Conservation (phyloP, 2,888 invertebrate genomes). For the Yponomeuta cagnagella region DNA sequence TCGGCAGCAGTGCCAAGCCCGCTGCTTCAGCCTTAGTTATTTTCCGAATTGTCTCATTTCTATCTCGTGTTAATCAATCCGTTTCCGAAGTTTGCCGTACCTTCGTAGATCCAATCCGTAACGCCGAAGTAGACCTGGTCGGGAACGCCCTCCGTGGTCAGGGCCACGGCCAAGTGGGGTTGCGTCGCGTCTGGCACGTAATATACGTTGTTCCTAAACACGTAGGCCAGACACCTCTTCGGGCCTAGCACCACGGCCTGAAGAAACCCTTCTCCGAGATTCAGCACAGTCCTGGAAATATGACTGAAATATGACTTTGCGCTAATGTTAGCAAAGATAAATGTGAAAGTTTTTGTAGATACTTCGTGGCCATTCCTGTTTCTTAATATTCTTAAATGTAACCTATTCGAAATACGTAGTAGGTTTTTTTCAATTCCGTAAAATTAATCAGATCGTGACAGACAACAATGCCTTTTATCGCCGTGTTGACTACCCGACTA, state of each 20-base stretch:
- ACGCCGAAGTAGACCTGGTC: slow-evolving; percentile 86
- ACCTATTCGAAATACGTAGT: too few relatives aligned
- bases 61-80: too few relatives aligned
- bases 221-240: slow-evolving; percentile 70
- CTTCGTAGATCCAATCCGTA: slow-evolving; percentile 96
- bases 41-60: too few relatives aligned
- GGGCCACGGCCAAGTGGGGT: slow-evolving; percentile 43
- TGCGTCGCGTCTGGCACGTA: slow-evolving; percentile 60
- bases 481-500: too few relatives aligned
- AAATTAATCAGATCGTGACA: too few relatives aligned
- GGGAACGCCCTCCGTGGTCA: slow-evolving; percentile 78
- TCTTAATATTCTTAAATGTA: too few relatives aligned
- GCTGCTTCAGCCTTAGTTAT: too few relatives aligned
- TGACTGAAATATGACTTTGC: slow-evolving; percentile 18
- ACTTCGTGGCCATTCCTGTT: too few relatives aligned
- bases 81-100: slow-evolving; percentile 46
- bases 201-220: slow-evolving; percentile 82
- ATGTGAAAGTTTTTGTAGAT: too few relatives aligned
- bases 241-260: slow-evolving; percentile 77
- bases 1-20: too few relatives aligned
- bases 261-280: slow-evolving; percentile 70
- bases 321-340: neutral
- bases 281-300: slow-evolving; percentile 48
- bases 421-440: too few relatives aligned
- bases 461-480: too few relatives aligned